Conservation (phyloP, 2,113 vertebrate species). For the Calyptomena viridis region DNA sequence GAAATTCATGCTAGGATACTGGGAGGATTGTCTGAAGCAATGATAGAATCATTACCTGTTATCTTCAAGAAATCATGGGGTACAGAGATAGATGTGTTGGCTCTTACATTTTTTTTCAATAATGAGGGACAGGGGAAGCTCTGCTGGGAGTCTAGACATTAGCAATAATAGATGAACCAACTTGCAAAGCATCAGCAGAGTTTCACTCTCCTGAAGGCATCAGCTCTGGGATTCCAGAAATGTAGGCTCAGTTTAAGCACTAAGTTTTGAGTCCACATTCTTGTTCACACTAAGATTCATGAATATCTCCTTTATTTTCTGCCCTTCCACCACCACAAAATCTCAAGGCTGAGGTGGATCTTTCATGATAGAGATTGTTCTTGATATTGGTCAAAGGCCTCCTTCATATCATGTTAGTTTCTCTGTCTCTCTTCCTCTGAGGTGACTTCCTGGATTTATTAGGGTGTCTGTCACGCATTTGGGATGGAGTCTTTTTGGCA, state of each 20-base stretch:
- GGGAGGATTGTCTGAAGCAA: not conserved
- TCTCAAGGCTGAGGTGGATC: not conserved
- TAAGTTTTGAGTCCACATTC: not conserved
- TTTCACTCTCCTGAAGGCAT: not conserved
- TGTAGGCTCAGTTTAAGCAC: not conserved
- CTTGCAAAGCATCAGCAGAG: not conserved
- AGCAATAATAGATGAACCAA: not conserved
- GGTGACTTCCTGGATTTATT: not conserved
- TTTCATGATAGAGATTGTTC: not conserved
- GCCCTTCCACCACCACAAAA: not conserved
- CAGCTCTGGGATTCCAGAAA: not conserved
- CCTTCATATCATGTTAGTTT: not conserved
- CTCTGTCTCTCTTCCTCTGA: not conserved
- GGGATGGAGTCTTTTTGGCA: not conserved
- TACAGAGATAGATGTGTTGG: not conserved
- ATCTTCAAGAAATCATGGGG: not conserved
- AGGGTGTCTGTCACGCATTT: not conserved
- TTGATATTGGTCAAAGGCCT: not conserved
- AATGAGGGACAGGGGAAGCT: not conserved
- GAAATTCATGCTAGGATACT: not conserved
- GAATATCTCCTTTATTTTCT: not conserved
- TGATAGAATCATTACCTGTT: conserved; percentile 11
- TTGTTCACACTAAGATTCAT: not conserved
- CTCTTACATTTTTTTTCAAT: not conserved
- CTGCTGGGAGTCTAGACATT: not conserved